Conservation (phyloP, 2,113 vertebrate genomes). For the Silurus glanis region DNA sequence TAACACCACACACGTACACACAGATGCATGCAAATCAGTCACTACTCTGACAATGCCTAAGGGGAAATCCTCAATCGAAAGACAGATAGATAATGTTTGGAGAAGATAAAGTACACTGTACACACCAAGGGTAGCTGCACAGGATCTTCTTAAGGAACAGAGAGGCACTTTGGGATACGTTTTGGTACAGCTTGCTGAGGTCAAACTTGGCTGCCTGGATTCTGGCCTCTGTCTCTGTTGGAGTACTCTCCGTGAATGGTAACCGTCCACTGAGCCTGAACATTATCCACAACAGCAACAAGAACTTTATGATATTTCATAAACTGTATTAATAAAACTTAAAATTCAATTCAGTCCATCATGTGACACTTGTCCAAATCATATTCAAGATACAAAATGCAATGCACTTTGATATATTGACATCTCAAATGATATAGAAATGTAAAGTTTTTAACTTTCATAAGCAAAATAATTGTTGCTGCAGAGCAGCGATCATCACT, state of each 20-base stretch:
- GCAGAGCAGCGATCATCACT: slow-evolving; percentile 67
- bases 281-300: slow-evolving; percentile 7
- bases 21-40: not conserved
- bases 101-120: not conserved
- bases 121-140: slow-evolving; percentile 92
- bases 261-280: slow-evolving; percentile 90
- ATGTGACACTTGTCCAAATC: not conserved
- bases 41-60: not conserved
- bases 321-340: not conserved
- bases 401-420: not conserved
- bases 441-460: too few relatives aligned
- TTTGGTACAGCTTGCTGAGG: slow-evolving; percentile 93
- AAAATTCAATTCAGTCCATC: not conserved
- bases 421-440: not conserved
- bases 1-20: slow-evolving; percentile 18
- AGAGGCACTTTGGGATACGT: slow-evolving; percentile 94
- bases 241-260: slow-evolving; percentile 86
- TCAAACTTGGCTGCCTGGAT: slow-evolving; percentile 92
- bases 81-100: not conserved
- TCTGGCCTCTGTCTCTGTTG: slow-evolving; percentile 85
- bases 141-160: slow-evolving; percentile 95
- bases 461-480: not conserved
- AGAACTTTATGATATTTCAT: not conserved
- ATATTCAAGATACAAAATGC: not conserved
- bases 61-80: not conserved